Percentiles rank a stretch among this genome's conserved stretches.
These are phyloP conservation scores for Drosophila kanapiae DNA, from an alignment of 1,140 invertebrate genomes.

Conservation along the genomic window DNA sequence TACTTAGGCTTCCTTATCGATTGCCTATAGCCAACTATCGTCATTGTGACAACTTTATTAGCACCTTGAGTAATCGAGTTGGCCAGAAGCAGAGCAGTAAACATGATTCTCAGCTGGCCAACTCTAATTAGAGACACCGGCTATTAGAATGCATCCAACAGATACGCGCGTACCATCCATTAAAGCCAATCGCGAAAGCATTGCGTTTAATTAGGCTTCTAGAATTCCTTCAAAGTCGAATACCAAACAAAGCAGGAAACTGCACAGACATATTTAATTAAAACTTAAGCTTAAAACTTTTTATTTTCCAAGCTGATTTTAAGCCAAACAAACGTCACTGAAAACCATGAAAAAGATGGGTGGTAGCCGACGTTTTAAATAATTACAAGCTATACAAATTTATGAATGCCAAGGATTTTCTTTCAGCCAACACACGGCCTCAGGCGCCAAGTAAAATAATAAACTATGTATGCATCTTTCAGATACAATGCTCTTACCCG, in stretches of 20 bases:
- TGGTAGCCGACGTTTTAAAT: slow-evolving; percentile 54
- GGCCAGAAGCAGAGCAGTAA: slow-evolving; percentile 21
- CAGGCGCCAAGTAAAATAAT: slow-evolving; percentile 1
- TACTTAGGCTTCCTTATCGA: too few species aligned
- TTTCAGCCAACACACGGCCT: slow-evolving; percentile 23
- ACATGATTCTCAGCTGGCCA: slow-evolving; percentile 35
- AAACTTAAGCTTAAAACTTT: too few species aligned
- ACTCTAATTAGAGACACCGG: slow-evolving; percentile 55
- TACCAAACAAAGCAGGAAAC: slow-evolving; percentile 54
- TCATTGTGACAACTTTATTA: slow-evolving; percentile 64
- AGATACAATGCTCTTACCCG: slow-evolving; percentile 46
- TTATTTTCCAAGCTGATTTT: too few species aligned
- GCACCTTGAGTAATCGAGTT: slow-evolving; percentile 24
- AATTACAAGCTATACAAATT: slow-evolving; percentile 81
- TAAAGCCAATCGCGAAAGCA: slow-evolving; percentile 57
- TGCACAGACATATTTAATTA: slow-evolving; percentile 7
- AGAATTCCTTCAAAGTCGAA: slow-evolving; percentile 34
- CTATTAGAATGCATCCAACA: slow-evolving; percentile 42
- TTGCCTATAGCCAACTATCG: slow-evolving; percentile 21
- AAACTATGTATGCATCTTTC: slow-evolving; percentile 22
- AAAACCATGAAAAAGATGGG: too few species aligned
- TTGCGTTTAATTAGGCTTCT: slow-evolving; percentile 70
- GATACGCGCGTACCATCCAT: slow-evolving; percentile 49
- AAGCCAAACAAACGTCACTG: too few species aligned
- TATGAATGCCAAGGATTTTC: slow-evolving; percentile 67